Conservation (phyloP, 1,140 invertebrate species). For the Adelges cooleyi region DNA sequence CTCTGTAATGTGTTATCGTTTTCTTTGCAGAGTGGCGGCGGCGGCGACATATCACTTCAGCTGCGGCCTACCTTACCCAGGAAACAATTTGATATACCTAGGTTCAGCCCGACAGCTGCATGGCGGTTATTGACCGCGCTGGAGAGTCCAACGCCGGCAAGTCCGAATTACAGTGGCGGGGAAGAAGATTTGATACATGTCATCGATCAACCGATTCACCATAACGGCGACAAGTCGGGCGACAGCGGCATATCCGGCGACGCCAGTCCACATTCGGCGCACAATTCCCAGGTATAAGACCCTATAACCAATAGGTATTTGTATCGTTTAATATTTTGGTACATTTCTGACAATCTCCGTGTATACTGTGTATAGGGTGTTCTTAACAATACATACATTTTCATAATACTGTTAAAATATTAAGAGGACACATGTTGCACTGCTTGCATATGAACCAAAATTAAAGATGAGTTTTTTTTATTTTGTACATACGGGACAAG, state of each 20-base stretch:
- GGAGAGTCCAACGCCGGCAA: slow-evolving; percentile 33
- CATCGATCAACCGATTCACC: slow-evolving; percentile 30
- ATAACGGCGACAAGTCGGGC: slow-evolving; percentile 51
- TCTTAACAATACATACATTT: neutral
- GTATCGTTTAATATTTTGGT: neutral
- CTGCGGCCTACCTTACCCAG: slow-evolving; percentile 64
- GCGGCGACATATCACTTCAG: slow-evolving; percentile 48
- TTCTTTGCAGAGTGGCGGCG: slow-evolving; percentile 18
- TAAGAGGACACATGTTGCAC: neutral
- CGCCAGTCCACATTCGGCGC: slow-evolving; percentile 41
- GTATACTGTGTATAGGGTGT: no score
- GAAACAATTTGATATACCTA: slow-evolving; percentile 57
- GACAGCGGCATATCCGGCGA: slow-evolving; percentile 72
- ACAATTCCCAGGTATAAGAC: slow-evolving; percentile 33
- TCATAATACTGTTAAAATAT: neutral
- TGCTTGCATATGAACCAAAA: no score
- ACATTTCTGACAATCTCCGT: no score
- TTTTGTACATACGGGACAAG: no score
- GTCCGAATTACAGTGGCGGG: slow-evolving; percentile 29
- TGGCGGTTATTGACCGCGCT: slow-evolving; percentile 57
- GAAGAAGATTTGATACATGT: slow-evolving; percentile 34
- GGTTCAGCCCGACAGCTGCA: slow-evolving; percentile 69
- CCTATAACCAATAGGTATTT: neutral
- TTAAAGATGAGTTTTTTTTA: no score
- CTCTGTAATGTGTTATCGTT: neutral